Evolutionary conservation across 2,797 vertebrate genomes (phyloP).

Genomic region (Malurus splendens): DNA sequence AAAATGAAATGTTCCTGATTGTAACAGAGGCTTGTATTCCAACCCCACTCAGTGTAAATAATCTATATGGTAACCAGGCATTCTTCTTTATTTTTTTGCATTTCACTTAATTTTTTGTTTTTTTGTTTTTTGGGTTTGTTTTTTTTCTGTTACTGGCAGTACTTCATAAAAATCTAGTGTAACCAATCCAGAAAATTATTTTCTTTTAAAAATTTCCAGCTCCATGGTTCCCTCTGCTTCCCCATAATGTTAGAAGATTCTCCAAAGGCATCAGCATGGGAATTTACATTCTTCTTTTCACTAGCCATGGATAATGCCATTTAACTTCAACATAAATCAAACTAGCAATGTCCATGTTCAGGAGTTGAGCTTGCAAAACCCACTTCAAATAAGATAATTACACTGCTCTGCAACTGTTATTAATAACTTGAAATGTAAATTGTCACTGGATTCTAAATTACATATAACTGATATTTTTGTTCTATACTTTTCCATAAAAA

Average conservation of each 20-base stretch:
- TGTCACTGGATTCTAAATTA: neutral
- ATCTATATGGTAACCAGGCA: neutral
- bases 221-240: neutral
- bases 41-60: neutral
- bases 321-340: neutral
- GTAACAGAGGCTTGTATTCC: neutral
- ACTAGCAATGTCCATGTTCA: neutral
- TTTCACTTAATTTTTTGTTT: neutral
- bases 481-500: neutral
- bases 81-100: neutral
- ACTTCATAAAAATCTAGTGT: neutral
- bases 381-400: neutral
- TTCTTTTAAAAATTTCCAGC: neutral
- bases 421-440: neutral
- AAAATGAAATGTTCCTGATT: neutral
- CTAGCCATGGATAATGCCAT: neutral
- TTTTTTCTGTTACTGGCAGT: neutral
- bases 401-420: neutral
- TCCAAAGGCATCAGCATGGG: neutral
- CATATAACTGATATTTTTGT: neutral
- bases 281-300: neutral
- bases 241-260: neutral
- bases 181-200: neutral
- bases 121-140: neutral
- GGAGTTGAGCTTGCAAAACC: neutral